Evolutionary conservation across 2,888 invertebrate genomes (phyloP).

Genomic region (Ochlodes sylvanus): DNA sequence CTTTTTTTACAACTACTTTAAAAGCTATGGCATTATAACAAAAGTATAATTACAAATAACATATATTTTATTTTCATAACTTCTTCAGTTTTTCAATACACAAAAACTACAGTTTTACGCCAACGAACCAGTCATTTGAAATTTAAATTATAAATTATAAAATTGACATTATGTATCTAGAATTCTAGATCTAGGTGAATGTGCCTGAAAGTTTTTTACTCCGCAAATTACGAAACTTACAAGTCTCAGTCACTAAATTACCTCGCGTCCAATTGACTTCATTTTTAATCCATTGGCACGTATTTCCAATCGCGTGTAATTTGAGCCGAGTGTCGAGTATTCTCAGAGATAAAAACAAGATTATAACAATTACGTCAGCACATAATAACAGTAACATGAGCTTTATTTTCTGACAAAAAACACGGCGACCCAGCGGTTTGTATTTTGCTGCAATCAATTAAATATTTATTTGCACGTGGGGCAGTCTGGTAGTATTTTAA

Average conservation of each 20-base stretch:
- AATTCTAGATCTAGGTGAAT: neutral
- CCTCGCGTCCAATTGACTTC: slow-evolving; percentile 1
- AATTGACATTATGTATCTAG: too few species aligned
- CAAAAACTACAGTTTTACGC: too few species aligned
- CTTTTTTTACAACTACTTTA: too few species aligned
- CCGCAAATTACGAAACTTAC: neutral
- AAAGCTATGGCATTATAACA: too few species aligned
- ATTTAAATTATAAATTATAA: too few species aligned
- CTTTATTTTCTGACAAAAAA: neutral
- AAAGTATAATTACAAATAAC: too few species aligned
- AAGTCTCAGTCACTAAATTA: slow-evolving; percentile 1
- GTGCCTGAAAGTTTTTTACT: neutral
- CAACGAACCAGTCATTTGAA: too few species aligned
- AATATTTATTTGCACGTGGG: slow-evolving; percentile 22
- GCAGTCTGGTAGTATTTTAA: slow-evolving; percentile 5
- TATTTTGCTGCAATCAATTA: slow-evolving; percentile 25
- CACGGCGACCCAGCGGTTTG: neutral
- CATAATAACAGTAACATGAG: slow-evolving; percentile 11
- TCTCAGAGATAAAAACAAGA: slow-evolving; percentile 7
- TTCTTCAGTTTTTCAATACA: too few species aligned
- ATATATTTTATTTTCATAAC: too few species aligned
- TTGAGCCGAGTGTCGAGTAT: neutral
- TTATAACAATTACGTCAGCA: slow-evolving; percentile 11
- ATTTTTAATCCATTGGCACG: slow-evolving; percentile 2
- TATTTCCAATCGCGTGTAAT: slow-evolving; percentile 18